Evolutionary conservation across 2,888 invertebrate species (phyloP).

Genomic region (Acanthoscelides obtectus): DNA sequence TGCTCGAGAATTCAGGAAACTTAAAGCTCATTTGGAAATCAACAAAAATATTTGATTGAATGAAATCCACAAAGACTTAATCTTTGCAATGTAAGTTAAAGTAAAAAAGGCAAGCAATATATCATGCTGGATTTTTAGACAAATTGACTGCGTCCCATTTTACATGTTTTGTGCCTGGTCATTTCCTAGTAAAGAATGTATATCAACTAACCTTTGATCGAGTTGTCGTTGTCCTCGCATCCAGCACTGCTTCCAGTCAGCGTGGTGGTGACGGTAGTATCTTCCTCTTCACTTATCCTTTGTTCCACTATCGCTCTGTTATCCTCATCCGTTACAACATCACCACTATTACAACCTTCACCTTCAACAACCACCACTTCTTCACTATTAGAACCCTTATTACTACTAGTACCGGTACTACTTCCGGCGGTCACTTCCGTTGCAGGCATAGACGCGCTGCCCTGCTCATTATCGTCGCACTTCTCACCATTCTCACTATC

Average conservation of each 20-base stretch:
- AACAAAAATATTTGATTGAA: no score
- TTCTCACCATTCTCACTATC: not conserved
- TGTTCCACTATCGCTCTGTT: not conserved
- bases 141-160: no score
- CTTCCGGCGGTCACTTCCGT: not conserved
- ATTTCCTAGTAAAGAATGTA: no score
- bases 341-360: not conserved
- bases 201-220: not conserved
- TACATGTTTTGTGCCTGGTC: no score
- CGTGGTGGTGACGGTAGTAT: not conserved
- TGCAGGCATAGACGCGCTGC: slow-evolving; percentile 1
- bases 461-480: slow-evolving; percentile 7
- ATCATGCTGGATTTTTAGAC: no score
- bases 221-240: not conserved
- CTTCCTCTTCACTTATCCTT: not conserved
- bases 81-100: no score
- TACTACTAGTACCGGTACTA: not conserved
- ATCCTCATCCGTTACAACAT: not conserved
- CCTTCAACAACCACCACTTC: not conserved
- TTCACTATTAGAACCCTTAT: not conserved
- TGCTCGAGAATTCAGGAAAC: no score
- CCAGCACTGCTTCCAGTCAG: not conserved
- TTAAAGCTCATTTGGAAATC: no score
- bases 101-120: no score
- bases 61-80: no score